Base-by-base conservation (phyloP, 1,140 invertebrate genomes). In the Zaprionus vittiger region DNA sequence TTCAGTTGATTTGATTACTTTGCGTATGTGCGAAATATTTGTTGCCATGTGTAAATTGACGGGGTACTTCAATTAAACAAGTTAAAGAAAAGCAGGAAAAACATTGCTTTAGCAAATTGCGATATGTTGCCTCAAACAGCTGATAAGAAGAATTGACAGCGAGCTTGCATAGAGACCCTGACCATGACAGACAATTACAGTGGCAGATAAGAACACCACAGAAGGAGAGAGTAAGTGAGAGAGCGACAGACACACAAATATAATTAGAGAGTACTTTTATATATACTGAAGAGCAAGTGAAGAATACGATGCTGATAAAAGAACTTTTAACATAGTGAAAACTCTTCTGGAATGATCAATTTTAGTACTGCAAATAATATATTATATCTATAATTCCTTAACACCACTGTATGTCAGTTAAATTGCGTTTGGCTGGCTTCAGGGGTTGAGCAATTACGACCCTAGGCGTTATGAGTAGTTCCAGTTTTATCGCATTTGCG, bases 31-130 rank as follows among this genome's bases (percentile, higher is more conserved):
- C 38, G 24, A 59, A 38, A 61, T 60, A 44, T 61, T 76, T 65
- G 68, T 72, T 76, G 56, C 61, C 37, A 76, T 66, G 73, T 76
- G 73, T 57, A 63, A 68, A 68, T 77, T 67, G 49, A 67, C 77
- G n/a, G 70, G 56, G 72, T 66, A 90, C 75, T 84, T 84, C 76
- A 84, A 90, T 89, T 70, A 65, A 74, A 78, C 38, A 56, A 68
- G 73, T 68, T 77, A 41, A n/a, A n/a, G 55, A 80, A 55, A 56
- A 37, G 22, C n/a, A 47, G 41, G 7, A n/a, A 47, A 79, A 75
- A 65, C 54, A 56, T 47, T 28, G 31, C 5, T 37, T 55, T 37
- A 60, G 38, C 60, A 73, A 75, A 61, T 59, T 73, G 57, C 34
- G 62, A 79, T 73, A 79, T 80, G 68, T 52, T 73, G 56, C 49